Conservation (phyloP, 2,888 invertebrate genomes). For the Diarsia dahlii region DNA sequence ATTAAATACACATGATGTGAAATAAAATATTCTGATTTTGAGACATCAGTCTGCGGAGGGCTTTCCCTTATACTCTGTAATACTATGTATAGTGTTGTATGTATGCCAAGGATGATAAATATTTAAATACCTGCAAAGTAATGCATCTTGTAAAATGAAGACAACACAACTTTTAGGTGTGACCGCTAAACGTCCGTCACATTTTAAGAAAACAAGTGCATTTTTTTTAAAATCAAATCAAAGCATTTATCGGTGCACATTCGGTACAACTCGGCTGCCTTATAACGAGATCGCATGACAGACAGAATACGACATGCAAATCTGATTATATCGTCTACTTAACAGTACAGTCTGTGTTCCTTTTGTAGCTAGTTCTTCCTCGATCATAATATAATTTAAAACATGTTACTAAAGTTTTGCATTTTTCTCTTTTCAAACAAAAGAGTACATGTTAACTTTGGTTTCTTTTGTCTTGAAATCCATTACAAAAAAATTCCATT, state of each 20-base stretch:
- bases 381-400: no score
- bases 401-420: background rate
- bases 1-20: no score
- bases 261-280: background rate
- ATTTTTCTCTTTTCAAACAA: background rate
- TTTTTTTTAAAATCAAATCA: no score
- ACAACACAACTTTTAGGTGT: background rate
- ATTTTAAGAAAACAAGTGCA: conserved; percentile 5
- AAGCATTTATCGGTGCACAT: background rate
- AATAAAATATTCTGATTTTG: no score
- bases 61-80: no score
- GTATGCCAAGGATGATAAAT: background rate
- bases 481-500: background rate
- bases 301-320: background rate
- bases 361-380: background rate
- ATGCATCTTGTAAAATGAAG: background rate
- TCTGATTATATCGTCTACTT: background rate
- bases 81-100: background rate
- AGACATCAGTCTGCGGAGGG: no score
- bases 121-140: background rate
- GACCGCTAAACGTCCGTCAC: background rate
- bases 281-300: background rate
- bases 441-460: background rate
- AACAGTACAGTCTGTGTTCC: background rate
- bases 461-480: background rate